Conservation (phyloP, 2,888 invertebrate genomes). For the Trichogramma dendrolimi region DNA sequence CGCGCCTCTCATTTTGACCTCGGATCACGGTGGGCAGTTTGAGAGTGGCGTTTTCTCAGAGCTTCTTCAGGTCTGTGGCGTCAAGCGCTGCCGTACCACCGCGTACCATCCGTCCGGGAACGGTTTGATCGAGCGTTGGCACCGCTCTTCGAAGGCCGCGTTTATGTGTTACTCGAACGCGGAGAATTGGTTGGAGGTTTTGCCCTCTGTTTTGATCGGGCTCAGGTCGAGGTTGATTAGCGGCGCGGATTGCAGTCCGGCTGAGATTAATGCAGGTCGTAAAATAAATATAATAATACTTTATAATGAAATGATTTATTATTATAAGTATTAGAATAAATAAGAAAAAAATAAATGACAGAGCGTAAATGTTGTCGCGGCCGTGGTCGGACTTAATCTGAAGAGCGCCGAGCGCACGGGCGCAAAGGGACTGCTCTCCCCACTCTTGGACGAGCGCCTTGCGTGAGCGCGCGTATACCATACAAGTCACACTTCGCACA, state of each 20-base stretch:
- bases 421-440: too few species aligned
- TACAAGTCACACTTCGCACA: too few species aligned
- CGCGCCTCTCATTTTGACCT: background rate
- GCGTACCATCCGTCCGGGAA: slow-evolving; percentile 5
- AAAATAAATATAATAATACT: too few species aligned
- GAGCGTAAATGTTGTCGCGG: too few species aligned
- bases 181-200: slow-evolving; percentile 28
- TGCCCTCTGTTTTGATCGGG: slow-evolving; percentile 34
- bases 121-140: slow-evolving; percentile 7
- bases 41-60: background rate
- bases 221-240: slow-evolving; percentile 34
- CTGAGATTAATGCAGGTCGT: too few species aligned
- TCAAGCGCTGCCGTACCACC: background rate
- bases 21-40: background rate
- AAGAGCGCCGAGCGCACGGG: too few species aligned
- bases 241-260: slow-evolving; percentile 35
- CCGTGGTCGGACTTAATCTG: too few species aligned
- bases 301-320: too few species aligned
- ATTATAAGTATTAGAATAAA: too few species aligned
- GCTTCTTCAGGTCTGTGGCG: background rate
- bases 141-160: background rate
- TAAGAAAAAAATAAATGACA: too few species aligned
- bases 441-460: too few species aligned
- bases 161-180: background rate
- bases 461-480: too few species aligned